Conservation (phyloP, 2,113 vertebrate genomes). For the Chrysochloris asiatica region DNA sequence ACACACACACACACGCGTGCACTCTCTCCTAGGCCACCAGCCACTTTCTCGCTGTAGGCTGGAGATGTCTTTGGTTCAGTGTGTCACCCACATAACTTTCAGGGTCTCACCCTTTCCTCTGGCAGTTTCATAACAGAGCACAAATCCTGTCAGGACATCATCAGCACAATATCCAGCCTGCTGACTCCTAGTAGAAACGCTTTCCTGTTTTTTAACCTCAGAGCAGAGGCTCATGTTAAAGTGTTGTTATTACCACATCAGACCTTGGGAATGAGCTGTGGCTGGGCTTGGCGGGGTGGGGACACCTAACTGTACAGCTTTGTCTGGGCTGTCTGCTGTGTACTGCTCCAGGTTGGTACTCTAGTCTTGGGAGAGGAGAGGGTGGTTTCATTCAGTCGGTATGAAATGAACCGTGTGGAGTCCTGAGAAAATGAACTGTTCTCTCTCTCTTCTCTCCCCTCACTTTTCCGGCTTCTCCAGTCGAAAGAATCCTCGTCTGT, state of each 20-base stretch:
- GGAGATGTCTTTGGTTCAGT: neutral
- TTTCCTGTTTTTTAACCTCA: neutral
- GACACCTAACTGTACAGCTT: neutral
- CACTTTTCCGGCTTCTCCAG: constrained; percentile 78
- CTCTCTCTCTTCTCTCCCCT: neutral
- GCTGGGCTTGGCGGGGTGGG: too few species aligned
- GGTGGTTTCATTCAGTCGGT: rapidly evolving
- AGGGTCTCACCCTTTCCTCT: neutral
- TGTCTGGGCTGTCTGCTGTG: too few species aligned
- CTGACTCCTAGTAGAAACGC: rapidly evolving
- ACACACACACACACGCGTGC: too few species aligned
- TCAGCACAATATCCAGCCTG: too few species aligned
- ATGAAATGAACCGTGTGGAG: rapidly evolving
- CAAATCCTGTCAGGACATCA: neutral
- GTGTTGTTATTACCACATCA: neutral
- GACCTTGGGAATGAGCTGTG: neutral
- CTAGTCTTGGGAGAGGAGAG: too few species aligned
- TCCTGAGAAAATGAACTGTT: neutral
- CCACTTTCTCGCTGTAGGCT: too few species aligned
- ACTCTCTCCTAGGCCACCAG: too few species aligned
- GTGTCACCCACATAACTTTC: neutral
- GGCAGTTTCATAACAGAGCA: neutral
- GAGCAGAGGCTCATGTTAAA: neutral
- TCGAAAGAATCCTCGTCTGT: constrained; percentile 98
- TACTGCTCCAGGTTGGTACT: too few species aligned